Evolutionary conservation across 2,888 invertebrate genomes (phyloP), one percentile per base, ranked within the genome.

Genomic region (Apamea sordens): DNA sequence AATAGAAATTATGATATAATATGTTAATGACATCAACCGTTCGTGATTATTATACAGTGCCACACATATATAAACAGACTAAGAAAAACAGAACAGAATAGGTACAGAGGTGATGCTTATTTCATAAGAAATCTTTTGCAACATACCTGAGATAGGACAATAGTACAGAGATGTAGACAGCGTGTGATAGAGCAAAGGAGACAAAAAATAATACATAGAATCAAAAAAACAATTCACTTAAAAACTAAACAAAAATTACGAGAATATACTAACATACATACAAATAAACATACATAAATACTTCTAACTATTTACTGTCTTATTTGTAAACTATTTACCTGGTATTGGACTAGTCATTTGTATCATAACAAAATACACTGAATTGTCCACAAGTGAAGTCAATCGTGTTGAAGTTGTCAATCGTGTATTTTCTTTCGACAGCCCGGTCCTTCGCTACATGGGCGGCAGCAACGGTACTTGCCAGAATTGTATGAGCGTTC

Each of bases 401-500:
- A 21, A n/a, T n/a, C n/a, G n/a, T n/a, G n/a, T 61, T 61, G 36
- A 41, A n/a, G n/a, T n/a, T 41, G 28, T 84, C 1, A 63, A 71
- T 47, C 11, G 21, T 73, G 11, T 56, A 36, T 61, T 73, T 69
- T 65, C 83, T 70, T 68, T 63, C 11, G 41, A 69, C 93, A 98
- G 98, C 79, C 97, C 98, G 11, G 95, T 98, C 15, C 94, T 98
- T 74, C 97, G 98, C 85, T 99, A 98, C 92, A 97, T 97, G 59
- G 97, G 97, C 79, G 97, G 97, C 79, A 97, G 97, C 84, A 97
- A 97, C 74, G 97, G 98, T 64, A 94, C 97, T 0, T 93, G 95
- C 6, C 98, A 98, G 89, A 98, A 98, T 93, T 98, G 99, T 90
- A 99, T 99, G 98, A 99, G 98, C 92, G 99, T 99, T 2, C 97